Evolutionary conservation across 2,797 vertebrate species (phyloP), one percentile per base, ranked within the genome.

Genomic region (Serranus cabrilla): DNA sequence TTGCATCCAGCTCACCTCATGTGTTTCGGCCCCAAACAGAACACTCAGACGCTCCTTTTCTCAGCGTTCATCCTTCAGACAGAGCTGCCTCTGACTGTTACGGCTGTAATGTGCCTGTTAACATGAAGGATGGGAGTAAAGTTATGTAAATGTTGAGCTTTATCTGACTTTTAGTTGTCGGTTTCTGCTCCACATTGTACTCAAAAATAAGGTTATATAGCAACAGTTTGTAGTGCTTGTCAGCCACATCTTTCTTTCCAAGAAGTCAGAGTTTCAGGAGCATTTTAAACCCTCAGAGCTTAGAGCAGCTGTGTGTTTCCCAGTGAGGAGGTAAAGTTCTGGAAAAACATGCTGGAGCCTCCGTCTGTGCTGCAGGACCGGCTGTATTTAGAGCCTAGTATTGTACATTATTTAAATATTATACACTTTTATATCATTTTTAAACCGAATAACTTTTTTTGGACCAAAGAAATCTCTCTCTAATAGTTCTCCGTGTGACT

Each of bases 11-110:
- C 62, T 54, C 9, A 16, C 10, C 65, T 70, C 18, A 17, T 58
- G 50, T 39, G 42, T 65, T 82, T 67, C 59, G 27, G n/a, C 47
- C 39, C 51, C 39, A 42, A 67, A 81, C 65, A 12, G 2, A 61
- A 12, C 7, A 4, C 23, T 51, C 9, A 51, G 27, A 47, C 10
- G 3, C 16, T 12, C 1, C 17, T 68, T 74, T 74, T 34, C 73
- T 81, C 18, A 5, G 45, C 23, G 11, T 78, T 74, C 43, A 40
- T 46, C 57, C 45, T 40, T 11, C 47, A 64, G 45, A 60, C 65
- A 23, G 1, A 11, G n/a, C 34, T 9, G 0, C 11, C 67, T 9
- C 20, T 34, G 45, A 12, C 23, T 21, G 17, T 52, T 23, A 39
- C 2, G 16, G 47, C 42, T 11, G 0, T 31, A 42, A 25, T 51